phyloP scores from a whole-genome alignment of 2,113 vertebrate genomes.

The Pangasianodon gigas region DNA sequence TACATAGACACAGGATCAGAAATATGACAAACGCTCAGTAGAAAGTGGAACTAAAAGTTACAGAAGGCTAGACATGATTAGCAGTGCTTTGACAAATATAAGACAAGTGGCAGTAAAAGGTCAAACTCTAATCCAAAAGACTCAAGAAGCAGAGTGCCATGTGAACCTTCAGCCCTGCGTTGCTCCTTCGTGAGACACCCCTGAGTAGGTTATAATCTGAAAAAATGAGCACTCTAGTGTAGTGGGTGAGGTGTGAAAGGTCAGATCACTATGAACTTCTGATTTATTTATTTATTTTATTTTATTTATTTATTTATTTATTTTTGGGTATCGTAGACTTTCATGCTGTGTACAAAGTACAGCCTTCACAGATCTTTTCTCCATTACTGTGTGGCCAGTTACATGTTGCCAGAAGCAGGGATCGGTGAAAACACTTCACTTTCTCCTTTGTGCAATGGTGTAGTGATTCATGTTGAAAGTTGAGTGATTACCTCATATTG shows the following conservation, averaged over 20 bases:
- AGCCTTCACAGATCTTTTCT: background rate
- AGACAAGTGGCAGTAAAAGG: background rate
- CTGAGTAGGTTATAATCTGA: background rate
- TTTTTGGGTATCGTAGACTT: background rate
- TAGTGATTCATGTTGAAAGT: background rate
- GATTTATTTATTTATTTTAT: too few species aligned
- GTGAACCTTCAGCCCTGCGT: background rate
- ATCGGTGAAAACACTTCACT: background rate
- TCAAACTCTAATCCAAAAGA: background rate
- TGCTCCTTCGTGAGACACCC: background rate
- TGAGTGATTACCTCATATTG: background rate
- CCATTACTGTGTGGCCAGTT: background rate
- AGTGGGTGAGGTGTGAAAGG: background rate
- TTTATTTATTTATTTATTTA: too few species aligned
- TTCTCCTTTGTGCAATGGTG: background rate
- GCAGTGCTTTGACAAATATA: background rate
- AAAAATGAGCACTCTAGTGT: background rate
- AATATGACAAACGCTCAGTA: background rate
- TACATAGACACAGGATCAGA: background rate
- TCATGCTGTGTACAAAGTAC: background rate
- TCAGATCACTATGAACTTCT: background rate
- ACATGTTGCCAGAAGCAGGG: background rate
- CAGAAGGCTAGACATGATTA: background rate
- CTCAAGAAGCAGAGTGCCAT: background rate
- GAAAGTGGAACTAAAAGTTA: slow-evolving; percentile 1